Evolutionary conservation across 2,797 vertebrate species (phyloP).

Genomic region (Hypotaenidia okinawae): DNA sequence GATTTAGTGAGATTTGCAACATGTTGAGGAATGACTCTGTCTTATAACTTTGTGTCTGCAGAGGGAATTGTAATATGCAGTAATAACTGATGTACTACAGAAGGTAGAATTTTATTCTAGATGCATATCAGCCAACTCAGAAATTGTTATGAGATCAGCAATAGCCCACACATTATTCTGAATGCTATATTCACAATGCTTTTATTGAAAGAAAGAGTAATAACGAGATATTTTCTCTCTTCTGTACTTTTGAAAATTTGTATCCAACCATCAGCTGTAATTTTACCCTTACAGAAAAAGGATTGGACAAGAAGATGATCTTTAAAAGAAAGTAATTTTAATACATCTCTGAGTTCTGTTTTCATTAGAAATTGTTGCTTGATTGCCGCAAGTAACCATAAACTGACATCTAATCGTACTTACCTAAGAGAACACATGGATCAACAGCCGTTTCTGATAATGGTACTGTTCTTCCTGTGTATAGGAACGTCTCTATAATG

Average conservation of each 20-base stretch:
- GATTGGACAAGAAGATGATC: not conserved
- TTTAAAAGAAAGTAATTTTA: not conserved
- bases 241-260: not conserved
- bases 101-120: not conserved
- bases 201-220: not conserved
- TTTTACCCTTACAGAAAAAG: not conserved
- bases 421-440: not conserved
- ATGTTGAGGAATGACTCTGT: not conserved
- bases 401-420: not conserved
- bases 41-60: not conserved
- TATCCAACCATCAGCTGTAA: not conserved
- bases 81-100: not conserved
- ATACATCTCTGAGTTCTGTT: not conserved
- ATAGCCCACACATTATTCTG: not conserved
- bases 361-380: not conserved
- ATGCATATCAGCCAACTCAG: not conserved
- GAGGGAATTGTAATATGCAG: not conserved
- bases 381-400: not conserved
- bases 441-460: not conserved
- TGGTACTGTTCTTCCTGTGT: not conserved
- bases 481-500: not conserved
- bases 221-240: not conserved
- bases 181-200: not conserved
- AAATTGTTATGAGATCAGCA: not conserved
- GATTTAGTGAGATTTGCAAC: not conserved